Evolutionary conservation across 2,797 vertebrate species (phyloP).

Genomic region (Harpagifer antarcticus): DNA sequence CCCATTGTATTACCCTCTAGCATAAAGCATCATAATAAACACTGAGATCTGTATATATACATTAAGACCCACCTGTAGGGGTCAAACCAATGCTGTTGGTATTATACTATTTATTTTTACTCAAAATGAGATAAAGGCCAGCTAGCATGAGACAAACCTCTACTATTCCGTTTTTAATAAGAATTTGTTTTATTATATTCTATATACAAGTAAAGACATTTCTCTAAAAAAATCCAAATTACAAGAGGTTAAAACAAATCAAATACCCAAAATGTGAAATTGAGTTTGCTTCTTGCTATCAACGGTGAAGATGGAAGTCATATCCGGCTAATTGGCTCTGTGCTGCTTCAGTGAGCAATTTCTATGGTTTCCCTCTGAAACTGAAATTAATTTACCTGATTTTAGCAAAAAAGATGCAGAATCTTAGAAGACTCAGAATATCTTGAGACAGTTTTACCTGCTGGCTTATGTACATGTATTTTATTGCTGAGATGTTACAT

Average conservation of each 20-base stretch:
- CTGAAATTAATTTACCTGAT: too few species aligned
- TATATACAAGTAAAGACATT: too few species aligned
- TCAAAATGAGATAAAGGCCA: not conserved
- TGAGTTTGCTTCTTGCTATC: not conserved
- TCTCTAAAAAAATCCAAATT: slow-evolving; percentile 6
- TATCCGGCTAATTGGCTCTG: not conserved
- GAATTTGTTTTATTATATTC: not conserved
- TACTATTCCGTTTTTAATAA: not conserved
- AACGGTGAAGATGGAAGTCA: slow-evolving; percentile 26
- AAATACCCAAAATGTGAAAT: slow-evolving; percentile 21
- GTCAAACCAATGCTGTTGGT: not conserved
- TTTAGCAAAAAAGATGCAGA: too few species aligned
- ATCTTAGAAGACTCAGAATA: not conserved
- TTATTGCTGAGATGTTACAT: too few species aligned
- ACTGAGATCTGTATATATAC: not conserved
- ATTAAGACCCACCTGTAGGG: not conserved
- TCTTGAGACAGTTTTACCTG: not conserved
- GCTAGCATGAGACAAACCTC: too few species aligned
- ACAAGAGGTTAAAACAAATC: slow-evolving; percentile 4
- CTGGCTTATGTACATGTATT: not conserved
- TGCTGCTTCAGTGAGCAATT: slow-evolving; percentile 1
- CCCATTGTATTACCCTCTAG: not conserved
- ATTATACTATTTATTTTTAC: slow-evolving; percentile 1
- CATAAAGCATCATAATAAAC: not conserved
- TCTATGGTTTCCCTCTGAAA: too few species aligned